Conservation (phyloP, 2,797 vertebrate species). For the Spizella passerina region DNA sequence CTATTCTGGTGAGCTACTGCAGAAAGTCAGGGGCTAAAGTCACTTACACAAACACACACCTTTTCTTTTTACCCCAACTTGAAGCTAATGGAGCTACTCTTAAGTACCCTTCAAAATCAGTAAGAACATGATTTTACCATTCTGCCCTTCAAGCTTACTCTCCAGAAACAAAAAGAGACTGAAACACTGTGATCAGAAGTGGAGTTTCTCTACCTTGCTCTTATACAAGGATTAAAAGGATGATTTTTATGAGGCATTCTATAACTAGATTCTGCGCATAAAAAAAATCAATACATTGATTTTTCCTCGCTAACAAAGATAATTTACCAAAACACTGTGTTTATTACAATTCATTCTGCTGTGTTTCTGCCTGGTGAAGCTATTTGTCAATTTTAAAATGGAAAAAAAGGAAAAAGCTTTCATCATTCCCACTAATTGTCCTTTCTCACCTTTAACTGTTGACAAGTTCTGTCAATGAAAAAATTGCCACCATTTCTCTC, state of each 20-base stretch:
- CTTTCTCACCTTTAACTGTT: conserved; percentile 70
- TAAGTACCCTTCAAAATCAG: conserved; percentile 5
- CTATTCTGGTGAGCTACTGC: background rate
- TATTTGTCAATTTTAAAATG: conserved; percentile 4
- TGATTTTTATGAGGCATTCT: conserved; percentile 31
- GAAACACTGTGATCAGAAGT: background rate
- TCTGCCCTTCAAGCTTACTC: background rate
- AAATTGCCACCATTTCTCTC: conserved; percentile 82
- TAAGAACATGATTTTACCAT: conserved; percentile 11
- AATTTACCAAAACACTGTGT: conserved; percentile 43
- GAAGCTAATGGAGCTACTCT: background rate
- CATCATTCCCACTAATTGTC: background rate
- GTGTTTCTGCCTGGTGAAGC: conserved; percentile 20
- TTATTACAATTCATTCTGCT: conserved; percentile 44
- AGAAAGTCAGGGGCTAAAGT: background rate
- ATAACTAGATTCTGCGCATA: conserved; percentile 21
- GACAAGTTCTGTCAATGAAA: conserved; percentile 79
- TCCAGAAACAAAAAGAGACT: background rate
- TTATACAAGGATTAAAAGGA: conserved; percentile 23
- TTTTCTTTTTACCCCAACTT: background rate
- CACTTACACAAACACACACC: background rate
- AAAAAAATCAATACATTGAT: conserved; percentile 34
- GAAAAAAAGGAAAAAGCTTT: background rate
- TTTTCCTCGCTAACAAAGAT: conserved; percentile 58
- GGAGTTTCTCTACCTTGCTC: conserved; percentile 2